phyloP scores from a whole-genome alignment of 2,888 invertebrate genomes.

The Brachyptera putata region DNA sequence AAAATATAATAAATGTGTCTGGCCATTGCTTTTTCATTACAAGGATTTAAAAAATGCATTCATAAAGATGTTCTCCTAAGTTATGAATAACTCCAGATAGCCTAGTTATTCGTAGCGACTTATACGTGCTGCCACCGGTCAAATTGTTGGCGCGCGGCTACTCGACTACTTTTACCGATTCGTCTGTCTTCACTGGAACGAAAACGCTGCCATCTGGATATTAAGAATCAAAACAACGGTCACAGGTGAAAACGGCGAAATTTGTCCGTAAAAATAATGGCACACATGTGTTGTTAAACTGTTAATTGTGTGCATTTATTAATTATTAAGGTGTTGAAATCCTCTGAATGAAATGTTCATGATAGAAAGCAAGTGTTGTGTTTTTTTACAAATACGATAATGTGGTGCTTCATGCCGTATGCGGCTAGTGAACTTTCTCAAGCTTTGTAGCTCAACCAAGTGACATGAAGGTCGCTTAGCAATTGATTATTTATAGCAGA shows the following conservation, averaged over 20 bases:
- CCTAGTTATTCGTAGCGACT: too few relatives aligned
- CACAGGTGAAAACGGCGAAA: conserved; percentile 17
- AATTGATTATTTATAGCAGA: conserved; percentile 31
- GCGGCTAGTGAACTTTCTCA: conserved; percentile 4
- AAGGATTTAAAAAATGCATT: too few relatives aligned
- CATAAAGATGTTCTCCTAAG: too few relatives aligned
- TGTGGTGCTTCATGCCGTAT: neutral
- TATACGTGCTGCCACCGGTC: too few relatives aligned
- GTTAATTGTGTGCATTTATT: conserved; percentile 26
- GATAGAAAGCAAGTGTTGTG: conserved; percentile 19
- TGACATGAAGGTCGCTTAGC: conserved; percentile 31
- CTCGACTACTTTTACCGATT: too few relatives aligned
- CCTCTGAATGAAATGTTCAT: conserved; percentile 7
- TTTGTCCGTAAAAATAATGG: conserved; percentile 28
- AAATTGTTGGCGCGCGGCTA: too few relatives aligned
- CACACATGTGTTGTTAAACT: conserved; percentile 34
- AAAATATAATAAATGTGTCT: too few relatives aligned
- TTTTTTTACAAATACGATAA: neutral
- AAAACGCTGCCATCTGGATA: neutral
- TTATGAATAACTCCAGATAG: too few relatives aligned
- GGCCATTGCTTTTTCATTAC: too few relatives aligned
- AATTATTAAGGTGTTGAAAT: conserved; percentile 16
- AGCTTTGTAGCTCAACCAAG: conserved; percentile 23
- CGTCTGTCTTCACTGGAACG: too few relatives aligned
- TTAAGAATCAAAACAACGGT: neutral